Evolutionary conservation across 2,113 vertebrate genomes (phyloP), one percentile per base, ranked within the genome.

Genomic region (Tenebrosternarchus preto): DNA sequence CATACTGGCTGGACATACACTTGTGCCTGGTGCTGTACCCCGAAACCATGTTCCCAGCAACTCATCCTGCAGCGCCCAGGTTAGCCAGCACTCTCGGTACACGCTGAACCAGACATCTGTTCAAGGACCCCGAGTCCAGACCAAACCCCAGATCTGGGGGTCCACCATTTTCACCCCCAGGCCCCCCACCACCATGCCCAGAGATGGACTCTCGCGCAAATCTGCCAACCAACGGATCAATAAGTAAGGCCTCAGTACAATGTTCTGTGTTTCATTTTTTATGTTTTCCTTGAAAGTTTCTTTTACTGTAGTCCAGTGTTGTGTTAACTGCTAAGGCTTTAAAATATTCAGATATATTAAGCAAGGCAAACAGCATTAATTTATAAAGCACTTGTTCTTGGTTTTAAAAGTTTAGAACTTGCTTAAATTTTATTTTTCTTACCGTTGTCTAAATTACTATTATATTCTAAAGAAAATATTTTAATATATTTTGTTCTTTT

Each of bases 191-290:
- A 91, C 76, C 83, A 17, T 77, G 16, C 87, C 91, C 85, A 93
- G 91, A 78, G 94, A 95, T 76, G 81, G 90, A 80, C 82, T 82
- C 33, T 84, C 90, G 88, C 92, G 93, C 89, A 97, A 94, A 87
- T 87, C 90, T 20, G 53, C 92, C 87, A 84, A 91, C 22, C 94
- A 96, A 83, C 94, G 92, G 78, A 88, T 92, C 81, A 90, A 91
- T 91, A 96, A 93, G 97, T 98, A 96, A 96, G 95, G 77, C 7
- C n/a, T 59, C 55, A 55, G 6, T 78, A 36, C 12, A 25, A 29
- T 36, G 6, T 6, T 36, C 33, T 6, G 33, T 36, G 6, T 36
- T 36, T 36, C 2, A 36, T 36, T 36, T 36, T 36, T 36, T 36
- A 36, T 36, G 6, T 36, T 36, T 36, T 36, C 33, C 33, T 36